Evolutionary conservation across 1,140 invertebrate species (phyloP), one percentile per base, ranked within the genome.

Genomic region (Zaprionus tsacasi): DNA sequence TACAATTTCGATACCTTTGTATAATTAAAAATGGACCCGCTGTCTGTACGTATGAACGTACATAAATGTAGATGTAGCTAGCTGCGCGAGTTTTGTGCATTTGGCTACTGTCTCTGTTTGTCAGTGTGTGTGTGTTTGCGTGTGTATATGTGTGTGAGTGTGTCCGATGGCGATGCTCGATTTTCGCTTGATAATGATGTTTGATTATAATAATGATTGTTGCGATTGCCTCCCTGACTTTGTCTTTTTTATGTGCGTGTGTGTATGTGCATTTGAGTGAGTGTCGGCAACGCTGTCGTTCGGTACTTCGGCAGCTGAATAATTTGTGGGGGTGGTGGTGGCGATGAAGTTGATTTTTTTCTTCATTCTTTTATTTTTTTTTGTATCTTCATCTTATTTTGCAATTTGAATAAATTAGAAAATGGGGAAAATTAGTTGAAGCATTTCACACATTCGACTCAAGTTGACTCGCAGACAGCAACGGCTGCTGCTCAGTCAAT

Each of bases 1-100:
- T 63, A 68, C 65, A 70, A 79, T 76, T 72, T 71, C 61, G 54
- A 58, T 72, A 78, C 76, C 59, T 79, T 70, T 82, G 70, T 82
- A 76, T 74, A 86, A 85, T 81, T 85, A 86, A 81, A 86, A 81
- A 85, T 85, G 82, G 75, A 86, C 66, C 70, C 54, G 58, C 61
- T 67, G 54, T 68, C 30, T 73, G 50, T 65, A 60, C 67, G 52
- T 48, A 54, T 40, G 56, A 36, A 40, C 35, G 65, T 36, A 12
- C n/a, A 50, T 50, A 21, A 10, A 50, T 50, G 45, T 25, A 50
- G 15, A 50, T 50, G 45, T 50, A 50, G 15, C 17, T 50, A 50
- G 45, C 30, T 54, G 78, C 63, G 78, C 54, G 72, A 67, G 75
- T 45, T 59, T 54, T 68, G 68, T 85, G 70, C 52, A 66, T 60